Percentiles rank a stretch among this genome's conserved stretches.
Conservation (phyloP, 2,888 invertebrate genomes). For the Himalopsyche japonica region DNA sequence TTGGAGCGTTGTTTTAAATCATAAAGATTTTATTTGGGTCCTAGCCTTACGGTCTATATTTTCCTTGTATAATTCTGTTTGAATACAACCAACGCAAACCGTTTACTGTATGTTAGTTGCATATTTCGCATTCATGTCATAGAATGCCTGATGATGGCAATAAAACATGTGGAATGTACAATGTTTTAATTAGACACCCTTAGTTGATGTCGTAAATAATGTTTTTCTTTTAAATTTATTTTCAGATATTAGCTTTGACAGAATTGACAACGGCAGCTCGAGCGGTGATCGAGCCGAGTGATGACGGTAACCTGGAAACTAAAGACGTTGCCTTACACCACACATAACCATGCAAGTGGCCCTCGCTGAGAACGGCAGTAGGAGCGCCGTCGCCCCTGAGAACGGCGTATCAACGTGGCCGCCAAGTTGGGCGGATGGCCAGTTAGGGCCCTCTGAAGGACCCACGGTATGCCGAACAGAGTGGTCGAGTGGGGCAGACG, state of each 20-base stretch:
- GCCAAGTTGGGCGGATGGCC: not conserved
- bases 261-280: not conserved
- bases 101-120: too few species aligned
- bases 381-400: not conserved
- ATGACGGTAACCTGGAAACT: not conserved
- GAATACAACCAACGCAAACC: too few species aligned
- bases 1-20: too few species aligned
- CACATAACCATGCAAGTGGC: not conserved
- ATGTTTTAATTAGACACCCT: too few species aligned
- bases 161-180: too few species aligned
- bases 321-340: not conserved
- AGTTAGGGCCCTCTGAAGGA: not conserved
- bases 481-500: conserved; percentile 13
- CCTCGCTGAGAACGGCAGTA: not conserved
- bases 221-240: not conserved
- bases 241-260: not conserved
- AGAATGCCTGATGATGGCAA: too few species aligned
- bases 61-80: too few species aligned
- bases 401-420: not conserved
- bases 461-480: conserved; percentile 20
- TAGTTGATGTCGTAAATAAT: too few species aligned
- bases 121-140: too few species aligned
- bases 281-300: not conserved
- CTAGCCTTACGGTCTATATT: too few species aligned
- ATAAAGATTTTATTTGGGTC: too few species aligned